Evolutionary conservation across 1,140 invertebrate genomes (phyloP), one percentile per base, ranked within the genome.

Genomic region (Drosophila leontia): DNA sequence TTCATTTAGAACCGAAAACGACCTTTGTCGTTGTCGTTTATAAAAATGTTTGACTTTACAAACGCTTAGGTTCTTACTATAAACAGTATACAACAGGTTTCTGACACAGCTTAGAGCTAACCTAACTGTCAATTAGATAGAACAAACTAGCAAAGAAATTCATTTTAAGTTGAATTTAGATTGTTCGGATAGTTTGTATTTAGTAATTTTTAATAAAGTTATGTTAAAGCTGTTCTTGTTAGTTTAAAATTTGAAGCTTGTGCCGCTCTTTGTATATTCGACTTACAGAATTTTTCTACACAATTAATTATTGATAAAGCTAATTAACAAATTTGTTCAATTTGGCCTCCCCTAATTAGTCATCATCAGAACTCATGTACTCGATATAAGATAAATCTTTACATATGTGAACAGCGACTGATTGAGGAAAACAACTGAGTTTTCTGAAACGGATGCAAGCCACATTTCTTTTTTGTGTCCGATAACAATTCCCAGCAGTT

Each of bases 51-150:
- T 37, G 23, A 59, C 17, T 34, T 50, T 50, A 4, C 13, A 41
- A 29, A 39, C n/a, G 23, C 37, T 9, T 51, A 37, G 37, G 48
- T 32, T 42, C 34, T 53, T 29, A 26, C 72, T 60, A 34, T 44
- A 12, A 35, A 39, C 47, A 39, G 47, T 45, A 42, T 32, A 61
- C 17, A 74, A 74, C 47, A 55, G 50, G 70, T 74, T 74, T 41
- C 19, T 15, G n/a, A 6, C 35, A 23, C 13, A 19, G 26, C n/a
- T 58, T 29, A 35, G 23, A 48, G 26, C 19, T 71, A n/a, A 45
- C 3, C 19, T 64, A 69, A 51, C 59, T 63, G 45, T 42, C 19
- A 69, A 57, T 65, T 69, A 44, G 39, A 37, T 68, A 62, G 29
- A 62, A 35, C 35, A 50, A 17, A 17, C 23, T 51, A 19, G 12